Evolutionary conservation across 2,797 vertebrate genomes (phyloP), one percentile per base, ranked within the genome.

Genomic region (Betta splendens): DNA sequence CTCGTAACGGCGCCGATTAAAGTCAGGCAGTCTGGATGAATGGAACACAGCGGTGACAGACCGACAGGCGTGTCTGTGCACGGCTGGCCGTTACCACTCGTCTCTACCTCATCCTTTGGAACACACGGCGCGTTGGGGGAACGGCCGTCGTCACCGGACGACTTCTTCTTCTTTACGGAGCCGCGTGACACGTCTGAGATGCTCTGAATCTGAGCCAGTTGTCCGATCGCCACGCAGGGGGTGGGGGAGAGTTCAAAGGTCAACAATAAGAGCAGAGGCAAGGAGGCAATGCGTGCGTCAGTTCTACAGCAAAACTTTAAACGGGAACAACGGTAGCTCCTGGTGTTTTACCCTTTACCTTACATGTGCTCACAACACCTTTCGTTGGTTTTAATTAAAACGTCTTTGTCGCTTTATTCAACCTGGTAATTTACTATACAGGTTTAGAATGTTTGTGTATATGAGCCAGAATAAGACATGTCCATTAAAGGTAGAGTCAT

Each of bases 151-250:
- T 72, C 72, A 53, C 70, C 5, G 1, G 84, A 63, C 5, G 76
- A 54, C 66, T 84, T 93, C 89, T 90, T 93, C 83, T 92, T 93
- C 89, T 86, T 93, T 80, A 94, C 71, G 85, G 93, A 94, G 78
- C 83, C 77, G 44, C 89, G 90, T 20, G 92, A 96, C 47, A 91
- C 92, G 68, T 94, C 91, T 44, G 92, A 91, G 89, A 95, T 94
- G 88, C 92, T 94, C 89, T 96, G 94, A 92, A 95, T 95, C 94
- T 95, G 66, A 79, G 16, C 72, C 71, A 73, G 2, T 36, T 0
- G 21, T 44, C 70, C 64, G 75, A 64, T 65, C 17, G 17, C 42
- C 39, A 37, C 5, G 29, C 31, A 35, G 9, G 15, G 1, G 63
- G 32, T 6, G 35, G 72, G 77, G 22, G 22, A 68, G 38, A 71